Conservation (phyloP, 1,140 invertebrate species). For the Drosophila elegans region DNA sequence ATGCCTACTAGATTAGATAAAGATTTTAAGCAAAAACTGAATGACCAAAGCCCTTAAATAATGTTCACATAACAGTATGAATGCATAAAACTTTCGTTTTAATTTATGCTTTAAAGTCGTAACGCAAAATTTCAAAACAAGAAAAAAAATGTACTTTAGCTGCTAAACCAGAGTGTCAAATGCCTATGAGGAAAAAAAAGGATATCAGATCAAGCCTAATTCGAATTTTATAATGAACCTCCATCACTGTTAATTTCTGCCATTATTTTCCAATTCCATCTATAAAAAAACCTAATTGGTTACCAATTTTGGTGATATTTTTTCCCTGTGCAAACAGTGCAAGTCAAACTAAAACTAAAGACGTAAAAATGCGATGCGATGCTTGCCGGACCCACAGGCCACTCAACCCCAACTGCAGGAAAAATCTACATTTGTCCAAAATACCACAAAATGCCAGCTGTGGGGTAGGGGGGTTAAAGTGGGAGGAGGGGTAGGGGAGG, state of each 20-base stretch:
- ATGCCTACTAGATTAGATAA: too few relatives aligned
- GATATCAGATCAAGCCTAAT: background rate
- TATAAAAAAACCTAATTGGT: background rate
- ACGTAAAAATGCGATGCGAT: slow-evolving; percentile 39
- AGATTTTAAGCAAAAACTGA: too few relatives aligned
- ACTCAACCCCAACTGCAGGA: slow-evolving; percentile 70
- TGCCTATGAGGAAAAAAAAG: background rate
- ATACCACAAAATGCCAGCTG: slow-evolving; percentile 54
- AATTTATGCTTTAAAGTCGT: too few relatives aligned
- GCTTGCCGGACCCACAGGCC: slow-evolving; percentile 66
- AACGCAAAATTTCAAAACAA: too few relatives aligned
- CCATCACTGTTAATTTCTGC: background rate
- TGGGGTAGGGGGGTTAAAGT: background rate
- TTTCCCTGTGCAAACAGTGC: slow-evolving; percentile 28
- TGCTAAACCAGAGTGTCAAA: background rate
- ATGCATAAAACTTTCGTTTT: too few relatives aligned
- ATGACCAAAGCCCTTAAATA: too few relatives aligned
- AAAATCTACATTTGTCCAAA: slow-evolving; percentile 83
- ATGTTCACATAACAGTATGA: too few relatives aligned
- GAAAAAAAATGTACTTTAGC: background rate
- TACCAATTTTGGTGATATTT: slow-evolving; percentile 20
- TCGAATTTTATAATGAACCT: slow-evolving; percentile 2
- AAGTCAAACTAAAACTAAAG: slow-evolving; percentile 30
- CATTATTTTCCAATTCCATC: background rate
- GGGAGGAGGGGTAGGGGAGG: background rate